Percentiles rank a stretch among this genome's conserved stretches.
Conservation (phyloP, 64 coral and sea anemone genomes). For the Pocillopora verrucosa region DNA sequence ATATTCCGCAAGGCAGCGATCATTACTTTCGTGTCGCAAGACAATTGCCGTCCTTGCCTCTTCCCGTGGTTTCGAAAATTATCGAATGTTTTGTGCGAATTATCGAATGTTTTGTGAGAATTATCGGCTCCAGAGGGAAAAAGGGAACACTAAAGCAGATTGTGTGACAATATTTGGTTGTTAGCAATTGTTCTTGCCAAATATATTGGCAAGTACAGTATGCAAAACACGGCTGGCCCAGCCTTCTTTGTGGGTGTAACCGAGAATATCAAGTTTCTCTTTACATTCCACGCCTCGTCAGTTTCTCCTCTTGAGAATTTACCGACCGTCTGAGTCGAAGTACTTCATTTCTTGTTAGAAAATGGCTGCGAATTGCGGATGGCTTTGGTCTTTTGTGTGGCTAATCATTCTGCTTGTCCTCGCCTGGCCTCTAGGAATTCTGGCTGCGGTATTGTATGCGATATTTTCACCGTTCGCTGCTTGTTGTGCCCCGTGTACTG, state of each 20-base stretch:
- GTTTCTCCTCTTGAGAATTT: no score
- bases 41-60: no score
- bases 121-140: no score
- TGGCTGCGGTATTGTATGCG: conserved; percentile 93
- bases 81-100: no score
- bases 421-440: conserved; percentile 84
- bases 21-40: no score
- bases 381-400: conserved; percentile 93
- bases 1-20: no score
- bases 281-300: no score
- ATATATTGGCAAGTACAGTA: background rate
- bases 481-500: conserved; percentile 83
- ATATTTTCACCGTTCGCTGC: conserved; percentile 92
- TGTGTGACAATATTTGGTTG: conserved; percentile 1
- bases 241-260: background rate
- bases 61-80: no score
- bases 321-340: background rate
- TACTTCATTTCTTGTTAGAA: background rate
- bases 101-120: no score
- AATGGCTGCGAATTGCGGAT: conserved; percentile 76
- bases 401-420: conserved; percentile 68
- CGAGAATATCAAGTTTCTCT: no score
- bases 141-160: background rate
- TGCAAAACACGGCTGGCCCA: conserved; percentile 13
- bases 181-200: background rate